Percentiles rank a stretch among this genome's conserved stretches.
Evolutionary conservation across 2,113 vertebrate species (phyloP).

Genomic region (Centropus unirufus): DNA sequence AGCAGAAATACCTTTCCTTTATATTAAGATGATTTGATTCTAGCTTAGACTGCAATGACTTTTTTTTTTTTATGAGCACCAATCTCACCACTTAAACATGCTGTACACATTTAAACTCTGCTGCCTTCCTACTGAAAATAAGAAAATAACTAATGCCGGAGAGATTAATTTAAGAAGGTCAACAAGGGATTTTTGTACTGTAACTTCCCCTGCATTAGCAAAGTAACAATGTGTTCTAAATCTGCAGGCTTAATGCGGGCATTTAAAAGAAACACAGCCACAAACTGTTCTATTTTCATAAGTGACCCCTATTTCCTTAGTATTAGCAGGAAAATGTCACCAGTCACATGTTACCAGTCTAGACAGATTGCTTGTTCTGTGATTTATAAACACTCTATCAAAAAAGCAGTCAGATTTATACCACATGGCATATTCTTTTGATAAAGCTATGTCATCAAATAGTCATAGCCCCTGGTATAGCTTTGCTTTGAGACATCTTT

Average conservation of each 20-base stretch:
- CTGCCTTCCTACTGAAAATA: not conserved
- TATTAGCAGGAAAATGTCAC: slow-evolving; percentile 37
- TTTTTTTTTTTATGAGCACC: not conserved
- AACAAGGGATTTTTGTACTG: slow-evolving; percentile 51
- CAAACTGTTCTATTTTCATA: slow-evolving; percentile 47
- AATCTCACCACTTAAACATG: not conserved
- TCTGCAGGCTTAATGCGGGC: slow-evolving; percentile 13
- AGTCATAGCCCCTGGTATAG: not conserved
- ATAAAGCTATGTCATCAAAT: slow-evolving; percentile 15
- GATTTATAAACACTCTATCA: slow-evolving; percentile 16
- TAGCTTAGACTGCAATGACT: not conserved
- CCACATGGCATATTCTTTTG: slow-evolving; percentile 15
- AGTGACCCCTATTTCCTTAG: slow-evolving; percentile 28
- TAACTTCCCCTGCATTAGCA: slow-evolving; percentile 23
- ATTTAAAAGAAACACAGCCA: slow-evolving; percentile 12
- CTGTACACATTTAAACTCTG: not conserved
- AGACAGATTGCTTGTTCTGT: slow-evolving; percentile 58
- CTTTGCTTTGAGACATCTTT: not conserved
- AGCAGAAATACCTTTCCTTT: not conserved
- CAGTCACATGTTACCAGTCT: slow-evolving; percentile 49
- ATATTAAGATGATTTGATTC: not conserved
- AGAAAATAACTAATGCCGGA: slow-evolving; percentile 43
- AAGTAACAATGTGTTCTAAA: slow-evolving; percentile 34
- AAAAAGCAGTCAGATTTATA: slow-evolving; percentile 6
- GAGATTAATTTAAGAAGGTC: slow-evolving; percentile 63